Conservation (phyloP, 2,888 invertebrate species). For the Perithous albicinctus region DNA sequence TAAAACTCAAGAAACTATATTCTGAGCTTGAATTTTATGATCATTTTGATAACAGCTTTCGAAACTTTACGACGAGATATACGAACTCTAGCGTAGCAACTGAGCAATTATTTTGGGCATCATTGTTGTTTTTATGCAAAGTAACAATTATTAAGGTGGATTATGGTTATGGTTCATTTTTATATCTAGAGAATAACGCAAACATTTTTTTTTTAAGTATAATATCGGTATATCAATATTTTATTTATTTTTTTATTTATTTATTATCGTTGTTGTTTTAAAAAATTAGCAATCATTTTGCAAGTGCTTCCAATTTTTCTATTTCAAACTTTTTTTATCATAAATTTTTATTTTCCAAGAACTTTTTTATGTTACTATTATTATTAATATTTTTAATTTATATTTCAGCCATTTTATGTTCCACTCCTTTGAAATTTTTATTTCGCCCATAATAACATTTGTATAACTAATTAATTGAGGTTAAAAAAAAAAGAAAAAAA, state of each 20-base stretch:
- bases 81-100: not conserved
- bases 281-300: too few species aligned
- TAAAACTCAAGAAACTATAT: not conserved
- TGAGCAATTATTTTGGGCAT: not conserved
- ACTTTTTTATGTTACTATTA: too few species aligned
- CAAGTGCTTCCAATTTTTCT: too few species aligned
- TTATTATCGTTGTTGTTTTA: too few species aligned
- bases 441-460: not conserved
- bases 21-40: not conserved
- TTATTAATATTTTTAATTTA: too few species aligned
- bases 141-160: not conserved
- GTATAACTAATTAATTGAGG: not conserved
- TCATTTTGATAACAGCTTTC: conserved; percentile 1
- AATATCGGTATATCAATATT: too few species aligned
- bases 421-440: not conserved
- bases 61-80: not conserved
- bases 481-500: not conserved
- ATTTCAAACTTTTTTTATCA: too few species aligned
- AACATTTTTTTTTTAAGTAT: not conserved
- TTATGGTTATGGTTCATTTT: not conserved
- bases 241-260: too few species aligned
- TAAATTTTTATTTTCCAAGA: too few species aligned
- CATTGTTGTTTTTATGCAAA: not conserved
- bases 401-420: too few species aligned
- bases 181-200: not conserved